phyloP scores from a whole-genome alignment of 2,113 vertebrate species.

The Sitta europaea region DNA sequence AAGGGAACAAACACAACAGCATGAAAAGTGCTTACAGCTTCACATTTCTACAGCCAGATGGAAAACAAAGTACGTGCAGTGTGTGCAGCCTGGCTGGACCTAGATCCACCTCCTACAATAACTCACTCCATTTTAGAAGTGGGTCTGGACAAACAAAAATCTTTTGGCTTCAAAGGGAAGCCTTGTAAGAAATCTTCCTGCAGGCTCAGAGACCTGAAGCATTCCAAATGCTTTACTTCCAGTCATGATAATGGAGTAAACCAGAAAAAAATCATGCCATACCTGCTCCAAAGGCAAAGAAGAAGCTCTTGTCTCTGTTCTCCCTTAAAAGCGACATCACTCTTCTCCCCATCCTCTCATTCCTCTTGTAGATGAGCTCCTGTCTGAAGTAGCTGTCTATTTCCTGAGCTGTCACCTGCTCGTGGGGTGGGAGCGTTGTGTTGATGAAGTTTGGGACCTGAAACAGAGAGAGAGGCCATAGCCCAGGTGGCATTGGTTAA shows the following conservation, averaged over 20 bases:
- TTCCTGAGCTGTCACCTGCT: slow-evolving; percentile 89
- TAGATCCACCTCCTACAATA: background rate
- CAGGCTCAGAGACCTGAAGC: background rate
- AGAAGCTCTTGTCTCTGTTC: slow-evolving; percentile 89
- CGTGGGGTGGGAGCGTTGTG: slow-evolving; percentile 88
- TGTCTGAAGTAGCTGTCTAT: slow-evolving; percentile 98
- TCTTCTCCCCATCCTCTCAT: slow-evolving; percentile 92
- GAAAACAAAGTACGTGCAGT: background rate
- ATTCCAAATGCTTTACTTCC: background rate
- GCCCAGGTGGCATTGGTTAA: background rate
- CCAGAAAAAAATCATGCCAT: background rate
- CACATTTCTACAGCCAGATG: background rate
- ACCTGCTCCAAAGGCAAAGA: slow-evolving; percentile 99
- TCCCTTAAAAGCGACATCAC: slow-evolving; percentile 87
- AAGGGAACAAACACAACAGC: background rate
- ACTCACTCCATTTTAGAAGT: background rate
- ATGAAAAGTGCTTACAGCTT: background rate
- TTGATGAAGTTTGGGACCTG: slow-evolving; percentile 97
- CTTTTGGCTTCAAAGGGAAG: background rate
- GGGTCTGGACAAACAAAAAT: background rate
- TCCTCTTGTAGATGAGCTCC: slow-evolving; percentile 98
- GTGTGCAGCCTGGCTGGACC: background rate
- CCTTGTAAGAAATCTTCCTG: fast-evolving
- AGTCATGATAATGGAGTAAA: fast-evolving
- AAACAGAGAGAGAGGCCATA: background rate